Evolutionary conservation across 2,888 invertebrate species (phyloP).

Genomic region (Doris montereyensis): DNA sequence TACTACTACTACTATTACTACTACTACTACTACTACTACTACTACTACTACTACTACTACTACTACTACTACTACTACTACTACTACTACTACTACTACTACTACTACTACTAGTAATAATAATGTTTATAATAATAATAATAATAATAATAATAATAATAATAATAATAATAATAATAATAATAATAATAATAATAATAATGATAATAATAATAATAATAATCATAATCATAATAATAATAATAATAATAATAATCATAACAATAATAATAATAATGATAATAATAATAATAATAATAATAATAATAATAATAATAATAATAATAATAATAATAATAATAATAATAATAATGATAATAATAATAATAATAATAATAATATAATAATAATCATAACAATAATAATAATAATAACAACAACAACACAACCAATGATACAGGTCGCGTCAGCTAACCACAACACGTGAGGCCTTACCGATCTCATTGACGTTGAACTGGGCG

Average conservation of each 20-base stretch:
- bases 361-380: conserved; percentile 41
- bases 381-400: neutral
- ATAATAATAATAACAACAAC: neutral
- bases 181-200: neutral
- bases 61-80: neutral
- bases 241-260: neutral
- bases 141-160: neutral
- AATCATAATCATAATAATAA: neutral
- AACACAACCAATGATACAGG: neutral
- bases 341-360: conserved; percentile 42
- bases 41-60: neutral
- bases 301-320: conserved; percentile 11
- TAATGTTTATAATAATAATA: neutral
- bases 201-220: neutral
- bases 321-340: conserved; percentile 64
- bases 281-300: neutral
- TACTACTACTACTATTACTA: neutral
- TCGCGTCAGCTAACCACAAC: too few species aligned
- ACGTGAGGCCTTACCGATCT: conserved; percentile 63
- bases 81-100: neutral
- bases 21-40: neutral
- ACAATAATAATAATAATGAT: neutral
- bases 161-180: neutral
- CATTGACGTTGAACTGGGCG: conserved; percentile 58
- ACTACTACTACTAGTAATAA: neutral